These are phyloP conservation scores for Adoxophyes honmai DNA, from an alignment of 1,140 invertebrate genomes.

Conservation along the genomic window DNA sequence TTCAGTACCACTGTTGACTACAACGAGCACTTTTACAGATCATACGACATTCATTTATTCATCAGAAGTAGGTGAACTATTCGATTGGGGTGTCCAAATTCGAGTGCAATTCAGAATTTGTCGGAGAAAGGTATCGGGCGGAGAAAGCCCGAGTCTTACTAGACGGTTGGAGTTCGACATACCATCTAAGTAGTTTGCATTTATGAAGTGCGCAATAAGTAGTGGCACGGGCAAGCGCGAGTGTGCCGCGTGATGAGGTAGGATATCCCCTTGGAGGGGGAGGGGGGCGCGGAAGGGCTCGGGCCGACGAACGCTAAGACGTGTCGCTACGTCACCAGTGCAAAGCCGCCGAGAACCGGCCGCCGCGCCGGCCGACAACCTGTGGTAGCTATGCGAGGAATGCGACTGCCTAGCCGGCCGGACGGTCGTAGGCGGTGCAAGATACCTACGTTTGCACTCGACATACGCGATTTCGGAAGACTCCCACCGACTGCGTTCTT, in stretches of 20 bases:
- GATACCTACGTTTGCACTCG: constrained; percentile 39
- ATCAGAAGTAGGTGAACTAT: constrained; percentile 22
- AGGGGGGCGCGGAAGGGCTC: constrained; percentile 25
- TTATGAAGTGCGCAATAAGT: constrained; percentile 43
- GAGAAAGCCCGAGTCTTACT: constrained; percentile 34
- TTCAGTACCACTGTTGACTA: background rate
- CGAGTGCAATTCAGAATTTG: constrained; percentile 31
- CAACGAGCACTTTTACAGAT: background rate
- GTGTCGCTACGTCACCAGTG: constrained; percentile 54
- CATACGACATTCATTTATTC: background rate
- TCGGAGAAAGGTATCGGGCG: constrained; percentile 31
- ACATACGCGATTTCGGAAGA: constrained; percentile 40
- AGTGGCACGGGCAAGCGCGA: too few relatives aligned
- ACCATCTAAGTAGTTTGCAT: constrained; percentile 36
- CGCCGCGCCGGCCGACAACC: constrained; percentile 64
- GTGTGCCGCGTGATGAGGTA: constrained; percentile 31
- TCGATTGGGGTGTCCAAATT: constrained; percentile 18
- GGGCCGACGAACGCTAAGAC: constrained; percentile 40
- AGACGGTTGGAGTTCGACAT: constrained; percentile 19
- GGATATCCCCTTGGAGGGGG: constrained; percentile 26
- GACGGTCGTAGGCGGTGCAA: constrained; percentile 58
- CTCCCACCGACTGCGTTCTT: constrained; percentile 24
- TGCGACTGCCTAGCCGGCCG: constrained; percentile 54
- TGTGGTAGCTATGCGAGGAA: constrained; percentile 62
- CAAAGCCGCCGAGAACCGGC: constrained; percentile 53